Base-by-base conservation (phyloP, 2,888 invertebrate genomes). In the Dicyrtoma fusca region DNA sequence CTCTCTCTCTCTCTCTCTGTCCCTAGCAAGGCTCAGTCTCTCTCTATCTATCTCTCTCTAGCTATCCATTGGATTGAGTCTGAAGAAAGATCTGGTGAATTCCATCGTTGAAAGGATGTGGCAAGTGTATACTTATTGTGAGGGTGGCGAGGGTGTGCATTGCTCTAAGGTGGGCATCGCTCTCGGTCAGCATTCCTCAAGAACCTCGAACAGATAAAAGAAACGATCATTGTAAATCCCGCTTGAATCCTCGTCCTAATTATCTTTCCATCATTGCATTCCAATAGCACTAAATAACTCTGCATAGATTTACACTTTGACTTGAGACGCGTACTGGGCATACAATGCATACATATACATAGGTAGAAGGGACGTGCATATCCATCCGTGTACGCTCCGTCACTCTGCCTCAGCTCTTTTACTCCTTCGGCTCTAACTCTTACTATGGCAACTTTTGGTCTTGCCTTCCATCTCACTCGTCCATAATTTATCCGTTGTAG, bases 121-220 rank as follows among this genome's bases (percentile, higher is more conserved):
- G 8, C 34, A 34, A 34, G 34, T 34, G 34, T 45, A 45, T 68
- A 68, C 68, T 68, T 68, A 68, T 69, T 59, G 72, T 73, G 78
- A 78, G 78, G 78, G 78, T 77, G 78, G 78, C 75, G 78, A 77
- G 78, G 78, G 78, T 77, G 78, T 75, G 76, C 73, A 44, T 42
- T 23, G 45, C 47, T 64, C 70, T 73, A 63, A 73, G 75, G 69
- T 70, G 68, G 70, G 72, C 72, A 76, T 74, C 75, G 76, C 76
- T 76, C 73, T 76, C 73, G 75, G 76, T 74, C 77, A 77, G 68
- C 74, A 73, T 75, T 75, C 76, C 74, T 77, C n/a, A 26, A 17
- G 55, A 51, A 19, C 44, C 49, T 69, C 59, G 11, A 70, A 26
- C 34, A 34, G 34, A 34, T 34, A 34, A 34, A 34, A 34, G 34